These are phyloP conservation scores for Patagioenas fasciata DNA, from an alignment of 2,113 vertebrate genomes.

Conservation along the genomic window DNA sequence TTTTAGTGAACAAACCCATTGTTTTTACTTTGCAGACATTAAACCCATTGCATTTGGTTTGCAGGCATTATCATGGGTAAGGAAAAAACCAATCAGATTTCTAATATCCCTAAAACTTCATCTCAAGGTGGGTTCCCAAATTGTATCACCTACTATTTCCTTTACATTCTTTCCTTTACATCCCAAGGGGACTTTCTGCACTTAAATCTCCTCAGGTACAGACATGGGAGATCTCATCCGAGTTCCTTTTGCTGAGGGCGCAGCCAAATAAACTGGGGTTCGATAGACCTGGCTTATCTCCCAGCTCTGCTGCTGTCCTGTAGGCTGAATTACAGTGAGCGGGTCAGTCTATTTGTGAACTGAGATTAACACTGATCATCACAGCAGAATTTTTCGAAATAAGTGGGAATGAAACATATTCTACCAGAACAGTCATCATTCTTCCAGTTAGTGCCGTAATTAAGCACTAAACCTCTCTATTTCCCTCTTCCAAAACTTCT, in stretches of 20 bases:
- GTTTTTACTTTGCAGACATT: background rate
- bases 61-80: background rate
- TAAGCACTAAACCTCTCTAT: background rate
- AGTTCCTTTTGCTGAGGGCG: background rate
- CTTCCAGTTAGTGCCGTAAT: background rate
- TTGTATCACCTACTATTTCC: background rate
- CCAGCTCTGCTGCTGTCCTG: background rate
- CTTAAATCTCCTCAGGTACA: background rate
- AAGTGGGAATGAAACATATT: background rate
- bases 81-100: background rate
- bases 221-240: accelerated
- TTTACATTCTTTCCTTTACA: background rate
- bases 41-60: background rate
- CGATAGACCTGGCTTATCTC: background rate
- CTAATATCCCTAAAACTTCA: background rate
- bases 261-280: background rate
- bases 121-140: background rate
- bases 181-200: background rate
- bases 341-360: background rate
- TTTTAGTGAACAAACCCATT: background rate
- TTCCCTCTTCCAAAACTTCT: background rate
- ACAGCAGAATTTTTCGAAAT: background rate
- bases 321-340: background rate
- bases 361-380: background rate
- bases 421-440: accelerated